These are phyloP conservation scores for Carpatolechia fugitivella DNA, from an alignment of 2,888 invertebrate species.

Conservation along the genomic window DNA sequence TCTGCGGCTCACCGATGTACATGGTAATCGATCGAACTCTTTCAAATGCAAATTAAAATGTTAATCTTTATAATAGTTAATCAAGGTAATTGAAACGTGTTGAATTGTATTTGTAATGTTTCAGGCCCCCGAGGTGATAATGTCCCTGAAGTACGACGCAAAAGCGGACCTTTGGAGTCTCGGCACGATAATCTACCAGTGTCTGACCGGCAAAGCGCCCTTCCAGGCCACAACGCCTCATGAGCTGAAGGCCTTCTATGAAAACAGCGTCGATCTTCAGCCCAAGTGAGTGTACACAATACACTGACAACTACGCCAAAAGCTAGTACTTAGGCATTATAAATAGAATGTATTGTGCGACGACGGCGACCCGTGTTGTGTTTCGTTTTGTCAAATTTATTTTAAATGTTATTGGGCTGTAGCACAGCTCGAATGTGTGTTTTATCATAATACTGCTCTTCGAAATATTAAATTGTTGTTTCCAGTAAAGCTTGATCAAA, in stretches of 20 bases:
- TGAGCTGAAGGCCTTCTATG: slow-evolving; percentile 97
- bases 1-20: slow-evolving; percentile 99
- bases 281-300: slow-evolving; percentile 85
- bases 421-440: slow-evolving; percentile 1
- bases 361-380: not conserved
- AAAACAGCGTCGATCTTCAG: slow-evolving; percentile 93
- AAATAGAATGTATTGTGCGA: slow-evolving; percentile 9
- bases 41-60: slow-evolving; percentile 7
- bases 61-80: not conserved
- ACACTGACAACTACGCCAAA: slow-evolving; percentile 2
- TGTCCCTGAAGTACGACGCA: slow-evolving; percentile 98
- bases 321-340: not conserved
- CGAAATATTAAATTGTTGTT: no score
- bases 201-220: slow-evolving; percentile 98
- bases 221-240: slow-evolving; percentile 99
- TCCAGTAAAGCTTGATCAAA: no score
- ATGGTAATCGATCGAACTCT: slow-evolving; percentile 84
- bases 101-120: slow-evolving; percentile 20
- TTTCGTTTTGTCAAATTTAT: slow-evolving; percentile 2
- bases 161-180: slow-evolving; percentile 99
- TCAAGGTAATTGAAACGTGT: not conserved
- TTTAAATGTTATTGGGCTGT: slow-evolving; percentile 4
- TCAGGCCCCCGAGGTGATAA: slow-evolving; percentile 98
- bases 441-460: not conserved
- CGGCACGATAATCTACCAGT: slow-evolving; percentile 99